Evolutionary conservation across 2,888 invertebrate genomes (phyloP), one percentile per base, ranked within the genome.

Genomic region (Metacarcinus magister): DNA sequence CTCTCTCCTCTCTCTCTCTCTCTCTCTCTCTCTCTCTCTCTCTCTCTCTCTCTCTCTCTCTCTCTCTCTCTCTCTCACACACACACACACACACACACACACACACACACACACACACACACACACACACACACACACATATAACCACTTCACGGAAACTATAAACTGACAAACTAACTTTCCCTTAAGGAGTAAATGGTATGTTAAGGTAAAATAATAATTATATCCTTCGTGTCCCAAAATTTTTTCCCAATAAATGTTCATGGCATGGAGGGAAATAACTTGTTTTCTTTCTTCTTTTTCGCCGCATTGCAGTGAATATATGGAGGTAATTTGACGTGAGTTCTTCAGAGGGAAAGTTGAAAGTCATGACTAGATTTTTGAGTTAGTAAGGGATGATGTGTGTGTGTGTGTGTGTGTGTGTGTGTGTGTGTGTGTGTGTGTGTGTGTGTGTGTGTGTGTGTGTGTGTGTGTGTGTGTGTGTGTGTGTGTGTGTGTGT

Each of bases 401-500:
- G 60, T 60, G 19, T 60, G 60, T 60, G 19, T 60, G 60, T 60
- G 60, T 60, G 60, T 60, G 60, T 60, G 60, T 60, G 60, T 60
- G 60, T 60, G 60, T 60, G 60, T 60, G 60, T 60, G 60, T 60
- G 60, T 60, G 60, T 60, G 60, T 60, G 60, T 60, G 60, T 60
- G 60, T 60, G 60, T 60, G 60, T 54, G 54, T n/a, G n/a, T 60
- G 60, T 60, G 60, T 60, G 60, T 60, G 60, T 60, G 60, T 60
- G 67, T 93, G 32, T 67, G 13, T 93, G 8, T 44, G 16, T 94
- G 28, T 92, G 28, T 92, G n/a, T 92, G n/a, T 92, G n/a, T 92
- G 44, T 92, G 46, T 43, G 46, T 92, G 92, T 92, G 44, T 92
- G 92, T 92, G 92, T 92, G 92, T 92, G 92, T 92, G n/a, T 92